A percentile compares a stretch with the other conserved stretches of the same genome.
Conservation (phyloP, 2,797 vertebrate genomes). For the Chelon labrosus region DNA sequence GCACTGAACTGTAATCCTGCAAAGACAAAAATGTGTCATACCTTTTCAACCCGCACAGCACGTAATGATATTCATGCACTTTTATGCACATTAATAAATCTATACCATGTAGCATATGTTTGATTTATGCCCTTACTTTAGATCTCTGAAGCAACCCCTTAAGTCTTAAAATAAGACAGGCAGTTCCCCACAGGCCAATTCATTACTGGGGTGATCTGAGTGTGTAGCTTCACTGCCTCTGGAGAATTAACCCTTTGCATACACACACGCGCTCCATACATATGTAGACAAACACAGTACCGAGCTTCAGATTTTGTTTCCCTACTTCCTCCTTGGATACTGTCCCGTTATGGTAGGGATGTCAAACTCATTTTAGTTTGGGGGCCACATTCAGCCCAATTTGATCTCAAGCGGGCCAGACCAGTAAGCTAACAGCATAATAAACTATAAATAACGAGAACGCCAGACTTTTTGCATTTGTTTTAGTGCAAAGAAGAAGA, state of each 20-base stretch:
- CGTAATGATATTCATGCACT: conserved; percentile 18
- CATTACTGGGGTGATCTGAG: conserved; percentile 64
- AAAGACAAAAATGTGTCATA: conserved; percentile 10
- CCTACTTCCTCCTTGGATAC: conserved; percentile 30
- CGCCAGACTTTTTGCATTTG: no score
- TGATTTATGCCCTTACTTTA: conserved; percentile 53
- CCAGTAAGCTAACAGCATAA: no score
- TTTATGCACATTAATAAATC: conserved; percentile 47
- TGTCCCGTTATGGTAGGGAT: neutral
- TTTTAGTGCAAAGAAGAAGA: no score
- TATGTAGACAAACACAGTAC: conserved; percentile 11
- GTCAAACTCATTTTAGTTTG: no score
- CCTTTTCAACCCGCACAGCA: conserved; percentile 18
- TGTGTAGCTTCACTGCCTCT: conserved; percentile 35
- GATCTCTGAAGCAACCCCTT: conserved; percentile 36
- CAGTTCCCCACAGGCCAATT: conserved; percentile 62
- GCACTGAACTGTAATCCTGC: neutral
- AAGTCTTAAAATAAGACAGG: conserved; percentile 54
- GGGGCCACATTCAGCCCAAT: no score
- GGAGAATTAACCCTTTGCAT: conserved; percentile 32
- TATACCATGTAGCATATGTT: conserved; percentile 37
- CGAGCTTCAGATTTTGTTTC: conserved; percentile 28
- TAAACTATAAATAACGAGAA: no score
- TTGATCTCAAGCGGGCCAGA: no score
- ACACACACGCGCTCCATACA: conserved; percentile 26